A percentile compares a stretch with the other conserved stretches of the same genome.
Evolutionary conservation across 2,888 invertebrate genomes (phyloP).

Genomic region (Phanerotoma sp.): DNA sequence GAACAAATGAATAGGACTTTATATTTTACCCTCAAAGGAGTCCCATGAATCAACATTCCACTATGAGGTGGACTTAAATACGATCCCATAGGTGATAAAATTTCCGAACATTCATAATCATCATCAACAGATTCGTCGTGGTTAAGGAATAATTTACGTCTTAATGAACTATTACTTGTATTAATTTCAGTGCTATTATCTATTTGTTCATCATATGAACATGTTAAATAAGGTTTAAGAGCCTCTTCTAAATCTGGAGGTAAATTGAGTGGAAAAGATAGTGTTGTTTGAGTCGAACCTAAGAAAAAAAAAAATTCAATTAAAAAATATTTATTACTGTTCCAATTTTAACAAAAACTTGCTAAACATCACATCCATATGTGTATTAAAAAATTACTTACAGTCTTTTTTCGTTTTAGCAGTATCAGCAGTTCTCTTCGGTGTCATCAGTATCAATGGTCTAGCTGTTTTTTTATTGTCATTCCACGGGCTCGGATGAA

Average conservation of each 20-base stretch:
- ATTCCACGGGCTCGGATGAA: constrained; percentile 64
- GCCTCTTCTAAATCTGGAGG: constrained; percentile 66
- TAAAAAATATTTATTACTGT: constrained; percentile 1
- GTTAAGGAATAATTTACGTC: constrained; percentile 52
- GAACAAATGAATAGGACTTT: too few species aligned
- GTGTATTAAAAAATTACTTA: constrained; percentile 30
- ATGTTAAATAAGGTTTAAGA: constrained; percentile 66
- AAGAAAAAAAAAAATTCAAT: constrained; percentile 27
- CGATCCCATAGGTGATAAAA: constrained; percentile 42
- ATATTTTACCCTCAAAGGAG: constrained; percentile 43
- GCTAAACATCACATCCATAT: constrained; percentile 2
- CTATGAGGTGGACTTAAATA: constrained; percentile 48
- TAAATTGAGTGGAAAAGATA: constrained; percentile 66
- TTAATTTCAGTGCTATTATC: constrained; percentile 48
- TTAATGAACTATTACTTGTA: constrained; percentile 46
- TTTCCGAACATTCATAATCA: constrained; percentile 38
- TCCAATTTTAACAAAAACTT: neutral
- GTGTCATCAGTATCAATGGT: constrained; percentile 36
- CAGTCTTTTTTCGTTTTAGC: constrained; percentile 44
- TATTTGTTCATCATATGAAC: constrained; percentile 56
- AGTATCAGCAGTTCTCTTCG: constrained; percentile 34
- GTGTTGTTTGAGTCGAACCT: constrained; percentile 69
- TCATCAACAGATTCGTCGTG: constrained; percentile 42
- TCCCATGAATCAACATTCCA: constrained; percentile 47
- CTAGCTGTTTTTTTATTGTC: constrained; percentile 32